A percentile compares a stretch with the other conserved stretches of the same genome.
Conservation (phyloP, 2,113 vertebrate genomes). For the Ctenomys sociabilis region DNA sequence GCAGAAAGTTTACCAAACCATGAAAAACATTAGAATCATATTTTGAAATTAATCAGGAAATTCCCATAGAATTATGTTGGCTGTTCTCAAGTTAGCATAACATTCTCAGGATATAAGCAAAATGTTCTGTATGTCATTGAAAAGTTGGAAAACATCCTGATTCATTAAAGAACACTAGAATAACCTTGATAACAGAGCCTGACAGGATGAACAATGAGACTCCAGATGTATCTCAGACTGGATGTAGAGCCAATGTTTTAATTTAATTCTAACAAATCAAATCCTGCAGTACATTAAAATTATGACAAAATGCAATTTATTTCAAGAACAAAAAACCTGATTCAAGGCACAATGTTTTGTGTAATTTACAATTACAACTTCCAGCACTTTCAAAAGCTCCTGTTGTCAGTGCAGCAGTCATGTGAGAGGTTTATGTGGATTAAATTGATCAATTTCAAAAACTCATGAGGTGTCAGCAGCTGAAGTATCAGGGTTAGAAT, state of each 20-base stretch:
- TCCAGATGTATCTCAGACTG: conserved; percentile 10
- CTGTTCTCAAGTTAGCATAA: not conserved
- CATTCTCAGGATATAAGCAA: not conserved
- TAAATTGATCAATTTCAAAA: not conserved
- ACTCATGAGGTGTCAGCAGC: not conserved
- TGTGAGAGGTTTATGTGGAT: not conserved
- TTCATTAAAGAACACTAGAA: conserved; percentile 30
- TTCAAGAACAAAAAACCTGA: not conserved
- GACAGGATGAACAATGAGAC: conserved; percentile 27
- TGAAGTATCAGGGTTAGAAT: not conserved
- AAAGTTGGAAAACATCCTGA: conserved; percentile 29
- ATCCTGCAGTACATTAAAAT: conserved; percentile 31
- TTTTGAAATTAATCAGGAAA: not conserved
- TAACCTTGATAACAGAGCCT: not conserved
- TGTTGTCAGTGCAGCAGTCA: not conserved
- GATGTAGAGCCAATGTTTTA: conserved; percentile 61
- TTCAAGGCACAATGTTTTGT: not conserved
- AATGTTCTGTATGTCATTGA: not conserved
- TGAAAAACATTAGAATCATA: not conserved
- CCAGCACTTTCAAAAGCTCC: not conserved
- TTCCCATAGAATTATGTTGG: not conserved
- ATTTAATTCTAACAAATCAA: conserved; percentile 65
- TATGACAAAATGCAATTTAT: conserved; percentile 53
- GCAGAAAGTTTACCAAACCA: not conserved
- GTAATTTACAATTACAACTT: not conserved